Evolutionary conservation across 64 coral and sea anemone species (phyloP).

Genomic region (Acropora tenuis): DNA sequence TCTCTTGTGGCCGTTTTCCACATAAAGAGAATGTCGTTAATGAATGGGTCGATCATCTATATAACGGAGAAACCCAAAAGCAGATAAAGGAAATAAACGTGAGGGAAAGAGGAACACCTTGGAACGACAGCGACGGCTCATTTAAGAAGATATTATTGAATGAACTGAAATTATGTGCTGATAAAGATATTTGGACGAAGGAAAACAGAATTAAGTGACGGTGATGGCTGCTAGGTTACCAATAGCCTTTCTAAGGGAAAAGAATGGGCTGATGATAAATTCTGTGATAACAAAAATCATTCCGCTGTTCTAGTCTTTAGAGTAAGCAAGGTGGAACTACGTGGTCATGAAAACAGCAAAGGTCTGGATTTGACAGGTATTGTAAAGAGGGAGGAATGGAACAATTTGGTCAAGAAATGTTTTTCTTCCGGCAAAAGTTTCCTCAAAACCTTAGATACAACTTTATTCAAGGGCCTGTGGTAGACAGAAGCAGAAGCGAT

Average conservation of each 20-base stretch:
- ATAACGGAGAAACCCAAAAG: neutral
- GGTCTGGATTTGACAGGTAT: neutral
- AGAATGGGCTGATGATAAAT: too few species aligned
- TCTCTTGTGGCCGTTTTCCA: neutral
- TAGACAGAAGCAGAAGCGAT: neutral
- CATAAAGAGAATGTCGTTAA: neutral
- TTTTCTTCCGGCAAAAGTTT: conserved; percentile 17
- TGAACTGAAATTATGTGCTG: neutral
- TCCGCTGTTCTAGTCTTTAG: too few species aligned
- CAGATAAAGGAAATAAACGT: neutral
- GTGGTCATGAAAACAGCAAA: neutral
- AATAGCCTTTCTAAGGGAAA: too few species aligned
- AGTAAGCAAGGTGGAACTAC: neutral
- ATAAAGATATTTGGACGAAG: conserved; percentile 32
- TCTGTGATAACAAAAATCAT: conserved; percentile 35
- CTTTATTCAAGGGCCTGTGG: conserved; percentile 70
- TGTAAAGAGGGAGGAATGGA: neutral
- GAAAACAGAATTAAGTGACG: too few species aligned
- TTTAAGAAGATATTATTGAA: neutral
- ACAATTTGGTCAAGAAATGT: conserved; percentile 1
- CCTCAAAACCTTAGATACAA: neutral
- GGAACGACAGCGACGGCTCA: neutral
- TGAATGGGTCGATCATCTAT: neutral
- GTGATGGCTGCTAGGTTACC: too few species aligned
- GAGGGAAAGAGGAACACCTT: neutral